Conservation (phyloP, 2,888 invertebrate species). For the Rhyacophila evoluta region DNA sequence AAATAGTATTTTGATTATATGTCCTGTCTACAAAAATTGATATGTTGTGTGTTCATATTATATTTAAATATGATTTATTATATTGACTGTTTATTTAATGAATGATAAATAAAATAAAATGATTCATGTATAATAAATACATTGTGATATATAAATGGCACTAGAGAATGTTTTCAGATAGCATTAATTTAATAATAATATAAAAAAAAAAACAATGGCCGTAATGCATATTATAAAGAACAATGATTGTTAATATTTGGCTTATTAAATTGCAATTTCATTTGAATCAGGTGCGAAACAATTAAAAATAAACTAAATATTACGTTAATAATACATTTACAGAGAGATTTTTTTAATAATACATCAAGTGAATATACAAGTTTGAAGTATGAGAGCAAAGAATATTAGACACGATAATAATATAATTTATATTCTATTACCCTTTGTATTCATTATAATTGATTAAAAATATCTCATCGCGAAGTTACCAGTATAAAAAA, state of each 20-base stretch:
- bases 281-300: slow-evolving; percentile 14
- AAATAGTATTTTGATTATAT: too few species aligned
- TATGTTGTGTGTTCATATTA: too few species aligned
- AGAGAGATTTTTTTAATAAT: background rate
- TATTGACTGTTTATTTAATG: too few species aligned
- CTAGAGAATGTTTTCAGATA: background rate
- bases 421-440: slow-evolving; percentile 19
- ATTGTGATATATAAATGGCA: slow-evolving; percentile 2
- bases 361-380: background rate
- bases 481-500: slow-evolving; percentile 25
- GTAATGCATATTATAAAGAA: background rate
- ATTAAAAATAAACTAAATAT: background rate
- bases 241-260: slow-evolving; percentile 17
- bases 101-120: too few species aligned
- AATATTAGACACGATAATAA: background rate
- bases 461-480: slow-evolving; percentile 23
- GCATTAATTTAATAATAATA: background rate
- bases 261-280: slow-evolving; percentile 22
- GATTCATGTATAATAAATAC: background rate
- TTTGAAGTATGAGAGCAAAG: background rate
- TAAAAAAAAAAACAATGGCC: background rate
- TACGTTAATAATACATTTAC: background rate
- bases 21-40: too few species aligned
- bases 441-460: slow-evolving; percentile 23
- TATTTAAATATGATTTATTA: too few species aligned